Evolutionary conservation across 64 coral and sea anemone genomes (phyloP).

Genomic region (Catalaphyllia jardinei): DNA sequence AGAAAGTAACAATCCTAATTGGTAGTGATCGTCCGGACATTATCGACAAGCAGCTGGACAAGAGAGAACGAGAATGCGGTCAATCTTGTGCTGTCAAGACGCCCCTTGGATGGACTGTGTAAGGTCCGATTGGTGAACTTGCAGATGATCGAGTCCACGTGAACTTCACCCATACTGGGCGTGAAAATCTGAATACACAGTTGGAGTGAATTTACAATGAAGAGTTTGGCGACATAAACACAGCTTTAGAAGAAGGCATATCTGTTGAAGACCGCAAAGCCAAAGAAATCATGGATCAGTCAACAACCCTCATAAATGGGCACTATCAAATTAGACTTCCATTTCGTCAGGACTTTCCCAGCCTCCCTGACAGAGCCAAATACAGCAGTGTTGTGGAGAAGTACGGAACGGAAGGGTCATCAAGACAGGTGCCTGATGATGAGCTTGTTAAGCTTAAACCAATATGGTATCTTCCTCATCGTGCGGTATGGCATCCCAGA

Average conservation of each 20-base stretch:
- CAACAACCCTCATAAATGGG: slow-evolving; percentile 37
- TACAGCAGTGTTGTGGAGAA: slow-evolving; percentile 50
- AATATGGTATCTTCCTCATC: slow-evolving; percentile 57
- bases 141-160: not conserved
- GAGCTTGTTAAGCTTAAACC: slow-evolving; percentile 41
- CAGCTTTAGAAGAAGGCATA: not conserved
- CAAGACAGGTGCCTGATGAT: slow-evolving; percentile 39
- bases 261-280: slow-evolving; percentile 58
- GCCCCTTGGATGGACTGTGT: slow-evolving; percentile 64
- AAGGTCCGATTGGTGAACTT: slow-evolving; percentile 15
- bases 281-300: slow-evolving; percentile 41
- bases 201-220: slow-evolving; percentile 30
- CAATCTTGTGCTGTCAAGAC: slow-evolving; percentile 52
- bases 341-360: slow-evolving; percentile 59
- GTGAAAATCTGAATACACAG: slow-evolving; percentile 40
- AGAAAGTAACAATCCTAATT: too few species aligned
- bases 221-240: slow-evolving; percentile 24
- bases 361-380: slow-evolving; percentile 70
- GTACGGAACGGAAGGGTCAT: slow-evolving; percentile 66
- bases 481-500: slow-evolving; percentile 60
- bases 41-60: too few species aligned
- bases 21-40: too few species aligned
- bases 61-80: slow-evolving; percentile 29
- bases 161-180: slow-evolving; percentile 15
- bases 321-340: slow-evolving; percentile 70